phyloP scores from a whole-genome alignment of 2,797 vertebrate species.

The Ctenopoma kingsleyae region DNA sequence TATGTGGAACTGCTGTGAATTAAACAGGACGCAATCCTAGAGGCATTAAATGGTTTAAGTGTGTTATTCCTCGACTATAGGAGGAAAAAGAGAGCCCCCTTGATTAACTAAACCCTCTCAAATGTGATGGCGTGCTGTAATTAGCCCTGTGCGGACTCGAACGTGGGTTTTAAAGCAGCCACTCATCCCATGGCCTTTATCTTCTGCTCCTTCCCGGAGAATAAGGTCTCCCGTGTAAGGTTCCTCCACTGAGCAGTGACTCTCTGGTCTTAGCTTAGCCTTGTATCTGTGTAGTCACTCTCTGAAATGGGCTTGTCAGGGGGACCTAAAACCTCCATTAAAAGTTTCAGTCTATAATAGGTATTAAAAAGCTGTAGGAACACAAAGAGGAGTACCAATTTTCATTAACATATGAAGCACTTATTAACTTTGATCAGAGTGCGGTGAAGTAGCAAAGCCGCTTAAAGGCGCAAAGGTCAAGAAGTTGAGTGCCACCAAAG shows the following conservation, averaged over 20 bases:
- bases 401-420: conserved; percentile 90
- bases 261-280: conserved; percentile 86
- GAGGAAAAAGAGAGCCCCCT: conserved; percentile 82
- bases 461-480: conserved; percentile 90
- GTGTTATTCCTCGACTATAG: conserved; percentile 87
- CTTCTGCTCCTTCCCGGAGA: conserved; percentile 83
- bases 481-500: conserved; percentile 86
- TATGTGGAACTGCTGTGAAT: conserved; percentile 82
- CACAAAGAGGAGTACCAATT: conserved; percentile 88
- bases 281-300: conserved; percentile 87
- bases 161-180: conserved; percentile 87
- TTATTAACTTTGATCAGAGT: conserved; percentile 90
- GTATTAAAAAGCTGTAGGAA: conserved; percentile 90
- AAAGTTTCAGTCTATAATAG: conserved; percentile 90
- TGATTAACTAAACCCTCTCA: conserved; percentile 90
- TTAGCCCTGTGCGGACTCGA: conserved; percentile 85
- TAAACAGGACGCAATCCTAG: conserved; percentile 84
- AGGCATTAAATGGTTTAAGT: conserved; percentile 88
- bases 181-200: conserved; percentile 89
- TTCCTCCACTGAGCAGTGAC: conserved; percentile 83
- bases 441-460: conserved; percentile 88
- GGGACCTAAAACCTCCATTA: conserved; percentile 90
- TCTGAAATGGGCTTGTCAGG: conserved; percentile 88
- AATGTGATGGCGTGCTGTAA: conserved; percentile 87
- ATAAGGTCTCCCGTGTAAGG: conserved; percentile 87